These are phyloP conservation scores for Pedicia rivosa DNA, from an alignment of 2,888 invertebrate species.

Conservation along the genomic window DNA sequence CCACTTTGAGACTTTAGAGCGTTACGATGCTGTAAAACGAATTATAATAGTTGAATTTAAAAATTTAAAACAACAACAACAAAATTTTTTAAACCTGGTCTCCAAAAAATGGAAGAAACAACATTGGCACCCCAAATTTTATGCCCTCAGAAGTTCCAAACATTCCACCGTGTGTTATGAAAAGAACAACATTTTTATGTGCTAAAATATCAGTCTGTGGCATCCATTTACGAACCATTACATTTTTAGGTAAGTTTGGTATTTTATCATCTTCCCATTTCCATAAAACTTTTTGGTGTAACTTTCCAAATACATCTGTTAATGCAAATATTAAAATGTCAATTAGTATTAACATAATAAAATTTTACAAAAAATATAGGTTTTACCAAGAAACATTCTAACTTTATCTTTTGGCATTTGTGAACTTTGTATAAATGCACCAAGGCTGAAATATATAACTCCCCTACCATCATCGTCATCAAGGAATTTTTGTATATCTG, in stretches of 20 bases:
- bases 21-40: slow-evolving; percentile 19
- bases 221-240: slow-evolving; percentile 34
- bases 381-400: slow-evolving; percentile 19
- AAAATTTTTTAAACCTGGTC: slow-evolving; percentile 21
- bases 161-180: slow-evolving; percentile 32
- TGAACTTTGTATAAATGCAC: slow-evolving; percentile 30
- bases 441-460: slow-evolving; percentile 33
- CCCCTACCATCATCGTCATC: slow-evolving; percentile 30
- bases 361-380: not conserved
- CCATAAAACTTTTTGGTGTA: slow-evolving; percentile 34
- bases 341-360: not conserved
- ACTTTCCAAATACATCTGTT: slow-evolving; percentile 28
- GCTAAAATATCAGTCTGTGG: slow-evolving; percentile 36
- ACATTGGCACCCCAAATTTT: slow-evolving; percentile 29
- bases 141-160: slow-evolving; percentile 32
- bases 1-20: slow-evolving; percentile 24
- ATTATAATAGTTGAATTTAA: too few species aligned
- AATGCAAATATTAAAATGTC: not conserved
- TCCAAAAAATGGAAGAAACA: slow-evolving; percentile 31
- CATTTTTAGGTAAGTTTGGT: slow-evolving; percentile 27
- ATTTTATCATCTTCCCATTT: slow-evolving; percentile 33
- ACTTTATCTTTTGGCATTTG: slow-evolving; percentile 30
- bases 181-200: slow-evolving; percentile 30
- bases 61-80: too few species aligned
- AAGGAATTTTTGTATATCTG: slow-evolving; percentile 23